Evolutionary conservation across 2,797 vertebrate genomes (phyloP).

Genomic region (Glossophaga mutica): DNA sequence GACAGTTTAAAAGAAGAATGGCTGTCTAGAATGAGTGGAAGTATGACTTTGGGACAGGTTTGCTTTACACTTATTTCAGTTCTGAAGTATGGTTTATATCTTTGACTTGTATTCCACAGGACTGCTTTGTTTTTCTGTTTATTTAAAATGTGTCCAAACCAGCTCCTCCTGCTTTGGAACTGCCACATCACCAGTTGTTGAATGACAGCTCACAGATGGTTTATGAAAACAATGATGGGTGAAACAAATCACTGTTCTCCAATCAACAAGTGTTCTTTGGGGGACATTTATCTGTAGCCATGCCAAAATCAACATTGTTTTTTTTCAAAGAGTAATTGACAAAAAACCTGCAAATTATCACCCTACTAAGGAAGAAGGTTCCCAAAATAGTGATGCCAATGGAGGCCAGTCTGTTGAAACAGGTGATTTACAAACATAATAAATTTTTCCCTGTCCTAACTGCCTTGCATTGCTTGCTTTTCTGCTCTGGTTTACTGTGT

Average conservation of each 20-base stretch:
- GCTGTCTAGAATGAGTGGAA: neutral
- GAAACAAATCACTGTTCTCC: neutral
- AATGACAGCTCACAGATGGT: neutral
- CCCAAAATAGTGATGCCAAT: neutral
- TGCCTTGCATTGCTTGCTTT: neutral
- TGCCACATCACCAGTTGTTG: neutral
- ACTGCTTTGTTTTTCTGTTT: neutral
- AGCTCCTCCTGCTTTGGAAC: neutral
- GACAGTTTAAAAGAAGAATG: neutral
- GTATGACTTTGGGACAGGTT: neutral
- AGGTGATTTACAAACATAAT: neutral
- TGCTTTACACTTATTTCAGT: neutral
- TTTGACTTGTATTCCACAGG: neutral
- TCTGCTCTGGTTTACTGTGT: neutral
- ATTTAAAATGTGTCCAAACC: neutral
- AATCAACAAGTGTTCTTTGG: neutral
- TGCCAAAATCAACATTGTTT: neutral
- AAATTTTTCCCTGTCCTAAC: neutral
- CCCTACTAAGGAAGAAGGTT: neutral
- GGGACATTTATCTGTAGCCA: neutral
- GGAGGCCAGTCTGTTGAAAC: neutral
- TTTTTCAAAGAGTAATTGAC: neutral
- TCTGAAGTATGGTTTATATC: neutral
- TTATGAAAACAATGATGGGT: neutral
- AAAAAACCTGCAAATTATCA: neutral